Base-by-base conservation (phyloP, 2,888 invertebrate genomes). In the Acleris sparsana region DNA sequence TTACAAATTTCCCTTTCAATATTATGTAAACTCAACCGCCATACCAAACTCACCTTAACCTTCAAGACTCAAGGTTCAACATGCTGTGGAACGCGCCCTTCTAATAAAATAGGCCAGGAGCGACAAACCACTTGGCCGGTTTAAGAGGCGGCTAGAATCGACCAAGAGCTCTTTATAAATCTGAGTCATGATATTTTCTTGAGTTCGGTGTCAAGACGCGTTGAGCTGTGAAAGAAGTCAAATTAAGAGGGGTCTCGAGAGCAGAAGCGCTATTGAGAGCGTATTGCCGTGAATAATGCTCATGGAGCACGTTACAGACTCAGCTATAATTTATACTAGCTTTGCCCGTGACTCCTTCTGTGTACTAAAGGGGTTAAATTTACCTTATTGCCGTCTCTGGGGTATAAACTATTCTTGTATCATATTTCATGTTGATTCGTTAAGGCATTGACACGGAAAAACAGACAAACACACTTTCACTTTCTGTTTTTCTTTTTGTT, bases 31-130 rank as follows among this genome's bases (percentile, higher is more conserved):
- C n/a, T 18, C 43, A 13, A 7, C 2, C 7, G 9, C 1, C 64
- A 64, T 25, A 44, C 52, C 5, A 74, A 75, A 75, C 63, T n/a
- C 56, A 53, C 72, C 80, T 71, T 53, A 75, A 70, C 1, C 0
- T 0, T 5, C 4, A 5, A 0, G 25, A 1, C 17, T 48, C 72
- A 85, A 68, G 75, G 80, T 73, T 53, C 55, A 68, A 43, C 76
- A 69, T 79, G n/a, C 52, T 68, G 70, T 72, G 16, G 33, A 20
- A 5, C 16, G 39, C 52, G 62, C 25, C 20, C 67, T 73, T 75
- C 76, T 81, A 77, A 75, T 78, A 79, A 85, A 82, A 84, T 84
- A 85, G 86, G 85, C 74, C 86, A 83, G 73, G 69, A 70, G 60
- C 72, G 75, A 66, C 64, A 77, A 77, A 70, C 61, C 75, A 63